Evolutionary conservation across 2,888 invertebrate genomes (phyloP), one percentile per base, ranked within the genome.

Genomic region (Ormyrus thymus): DNA sequence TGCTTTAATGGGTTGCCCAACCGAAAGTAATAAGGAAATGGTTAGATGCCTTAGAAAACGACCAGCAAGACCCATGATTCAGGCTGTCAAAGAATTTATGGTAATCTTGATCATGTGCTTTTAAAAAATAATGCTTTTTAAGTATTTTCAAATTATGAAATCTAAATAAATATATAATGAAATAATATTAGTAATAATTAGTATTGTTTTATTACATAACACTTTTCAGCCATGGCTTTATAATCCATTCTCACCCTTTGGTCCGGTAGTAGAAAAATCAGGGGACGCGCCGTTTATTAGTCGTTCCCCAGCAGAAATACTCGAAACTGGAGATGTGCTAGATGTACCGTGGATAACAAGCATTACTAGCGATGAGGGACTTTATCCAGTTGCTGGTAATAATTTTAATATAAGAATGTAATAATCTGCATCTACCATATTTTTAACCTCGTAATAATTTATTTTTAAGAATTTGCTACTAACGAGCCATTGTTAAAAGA

Each of bases 181-280:
- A 29, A 29, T 29, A 29, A 29, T 29, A 29, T 3, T 1, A 29
- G 29, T 29, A 29, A 29, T 29, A 29, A 29, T 29, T 29, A 29
- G 29, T 29, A 29, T 3, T 29, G 3, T 29, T 1, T 29, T 29
- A 29, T 29, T 29, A 29, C 29, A 3, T 29, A 2, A 1, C 29
- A 29, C 29, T 29, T 89, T 89, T 58, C 78, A 92, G 92, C 91
- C 92, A 15, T 93, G 92, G 90, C 88, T 93, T 13, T 94, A 94
- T 84, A 92, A 93, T 87, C 93, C 95, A 80, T 94, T 94, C 86
- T 92, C 94, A 0, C 93, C 94, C 0, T 95, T 95, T 86, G 94
- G 93, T 0, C 95, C 95, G 0, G 94, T 94, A 0, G 91, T 93
- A 0, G 96, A 96, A 84, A 90, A 89, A 71, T 89, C 89, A 83